phyloP scores from a whole-genome alignment of 2,888 invertebrate species.

The Microplitis deprimator region DNA sequence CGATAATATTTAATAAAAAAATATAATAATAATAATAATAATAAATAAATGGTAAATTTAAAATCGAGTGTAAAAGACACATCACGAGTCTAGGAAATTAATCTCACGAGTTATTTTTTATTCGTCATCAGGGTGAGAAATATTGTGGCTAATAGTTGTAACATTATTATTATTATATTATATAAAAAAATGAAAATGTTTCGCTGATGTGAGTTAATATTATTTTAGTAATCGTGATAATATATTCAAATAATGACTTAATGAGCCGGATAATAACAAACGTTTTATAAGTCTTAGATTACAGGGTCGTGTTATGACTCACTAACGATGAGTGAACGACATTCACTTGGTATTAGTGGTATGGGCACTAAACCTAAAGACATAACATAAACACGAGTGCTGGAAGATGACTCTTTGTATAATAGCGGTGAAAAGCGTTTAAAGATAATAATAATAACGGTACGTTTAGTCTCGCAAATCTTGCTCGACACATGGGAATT shows the following conservation, averaged over 20 bases:
- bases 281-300: conserved; percentile 22
- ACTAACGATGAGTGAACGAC: conserved; percentile 35
- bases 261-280: conserved; percentile 43
- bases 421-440: conserved; percentile 35
- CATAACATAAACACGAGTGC: conserved; percentile 13
- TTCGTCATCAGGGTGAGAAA: conserved; percentile 29
- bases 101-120: conserved; percentile 24
- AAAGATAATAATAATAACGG: conserved; percentile 43
- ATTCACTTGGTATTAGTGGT: conserved; percentile 15
- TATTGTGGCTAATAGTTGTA: not conserved
- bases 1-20: not conserved
- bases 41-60: not conserved
- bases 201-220: not conserved
- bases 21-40: too few species aligned
- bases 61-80: conserved; percentile 20
- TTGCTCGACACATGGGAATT: conserved; percentile 29
- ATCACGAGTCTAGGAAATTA: conserved; percentile 7
- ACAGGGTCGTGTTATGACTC: conserved; percentile 30
- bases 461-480: conserved; percentile 52
- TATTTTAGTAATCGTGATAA: conserved; percentile 2
- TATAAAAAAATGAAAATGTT: too few species aligned
- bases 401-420: conserved; percentile 19
- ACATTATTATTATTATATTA: too few species aligned
- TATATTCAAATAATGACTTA: conserved; percentile 49
- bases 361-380: conserved; percentile 9